These are phyloP conservation scores for Cryptocheilus praepositus DNA, from an alignment of 2,888 invertebrate species.

Conservation along the genomic window DNA sequence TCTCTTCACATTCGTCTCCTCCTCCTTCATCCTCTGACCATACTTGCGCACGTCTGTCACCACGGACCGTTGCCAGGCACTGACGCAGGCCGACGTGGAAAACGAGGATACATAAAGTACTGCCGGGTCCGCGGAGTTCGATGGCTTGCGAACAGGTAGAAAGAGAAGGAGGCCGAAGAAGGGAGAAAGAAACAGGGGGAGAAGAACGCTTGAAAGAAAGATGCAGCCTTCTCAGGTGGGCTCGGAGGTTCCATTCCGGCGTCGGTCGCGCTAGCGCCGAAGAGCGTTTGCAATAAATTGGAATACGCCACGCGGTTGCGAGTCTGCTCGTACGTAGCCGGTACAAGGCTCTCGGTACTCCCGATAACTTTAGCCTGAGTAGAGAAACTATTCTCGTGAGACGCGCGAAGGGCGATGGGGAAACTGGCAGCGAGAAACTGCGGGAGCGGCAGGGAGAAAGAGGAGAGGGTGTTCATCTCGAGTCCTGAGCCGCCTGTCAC, in stretches of 20 bases:
- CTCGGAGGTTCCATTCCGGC: conserved; percentile 30
- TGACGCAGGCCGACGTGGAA: conserved; percentile 44
- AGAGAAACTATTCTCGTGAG: not conserved
- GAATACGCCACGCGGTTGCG: conserved; percentile 53
- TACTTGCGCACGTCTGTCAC: conserved; percentile 33
- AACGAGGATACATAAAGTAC: conserved; percentile 54
- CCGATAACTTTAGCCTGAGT: conserved; percentile 12
- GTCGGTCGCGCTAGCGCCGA: conserved; percentile 22
- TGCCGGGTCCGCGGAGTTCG: conserved; percentile 38
- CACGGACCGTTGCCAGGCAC: conserved; percentile 31
- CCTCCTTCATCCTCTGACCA: not conserved
- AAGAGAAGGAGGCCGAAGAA: not conserved
- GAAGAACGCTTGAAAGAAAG: conserved; percentile 12
- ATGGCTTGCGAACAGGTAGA: conserved; percentile 20
- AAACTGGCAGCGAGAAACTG: not conserved
- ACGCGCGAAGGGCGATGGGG: not conserved
- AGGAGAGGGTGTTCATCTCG: conserved; percentile 46
- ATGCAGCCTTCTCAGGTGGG: conserved; percentile 55
- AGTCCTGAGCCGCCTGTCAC: conserved; percentile 50
- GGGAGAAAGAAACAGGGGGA: not conserved
- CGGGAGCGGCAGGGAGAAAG: conserved; percentile 34
- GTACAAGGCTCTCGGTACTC: not conserved
- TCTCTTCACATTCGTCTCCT: not conserved
- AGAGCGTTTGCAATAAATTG: conserved; percentile 60
- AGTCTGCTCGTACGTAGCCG: not conserved